phyloP scores from a whole-genome alignment of 2,113 vertebrate genomes.

The Cryptoleucopteryx plumbea region DNA sequence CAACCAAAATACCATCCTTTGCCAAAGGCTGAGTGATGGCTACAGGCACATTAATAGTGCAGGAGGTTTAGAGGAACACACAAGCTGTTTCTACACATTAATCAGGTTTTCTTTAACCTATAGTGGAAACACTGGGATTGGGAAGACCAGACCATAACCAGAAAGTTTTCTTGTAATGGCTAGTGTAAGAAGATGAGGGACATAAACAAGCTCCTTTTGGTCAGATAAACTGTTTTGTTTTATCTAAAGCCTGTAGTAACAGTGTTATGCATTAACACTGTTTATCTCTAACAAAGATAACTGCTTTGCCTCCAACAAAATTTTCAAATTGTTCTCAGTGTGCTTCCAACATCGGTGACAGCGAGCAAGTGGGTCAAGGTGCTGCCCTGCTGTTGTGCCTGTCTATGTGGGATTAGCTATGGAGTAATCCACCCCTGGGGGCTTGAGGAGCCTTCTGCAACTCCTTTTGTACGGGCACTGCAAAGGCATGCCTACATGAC shows the following conservation, averaged over 20 bases:
- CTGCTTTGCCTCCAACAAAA: neutral
- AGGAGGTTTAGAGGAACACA: neutral
- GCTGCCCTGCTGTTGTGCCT: neutral
- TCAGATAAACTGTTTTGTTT: neutral
- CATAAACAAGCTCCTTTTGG: neutral
- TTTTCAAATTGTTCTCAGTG: neutral
- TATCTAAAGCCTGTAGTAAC: neutral
- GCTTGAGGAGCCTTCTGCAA: neutral
- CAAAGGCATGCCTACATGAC: neutral
- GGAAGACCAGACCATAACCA: neutral
- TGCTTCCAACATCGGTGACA: rapidly evolving
- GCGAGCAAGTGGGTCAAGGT: neutral
- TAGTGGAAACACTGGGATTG: neutral
- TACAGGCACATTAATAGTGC: neutral
- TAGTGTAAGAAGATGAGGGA: neutral
- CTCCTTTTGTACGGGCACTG: neutral
- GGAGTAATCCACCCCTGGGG: rapidly evolving
- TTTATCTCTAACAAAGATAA: neutral
- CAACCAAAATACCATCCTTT: neutral
- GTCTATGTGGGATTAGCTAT: neutral
- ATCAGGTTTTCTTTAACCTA: neutral
- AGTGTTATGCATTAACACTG: neutral
- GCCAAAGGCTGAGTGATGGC: neutral
- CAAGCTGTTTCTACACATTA: neutral
- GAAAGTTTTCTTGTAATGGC: neutral